phyloP scores from a whole-genome alignment of 2,888 invertebrate genomes.

The Abrostola triplasia region DNA sequence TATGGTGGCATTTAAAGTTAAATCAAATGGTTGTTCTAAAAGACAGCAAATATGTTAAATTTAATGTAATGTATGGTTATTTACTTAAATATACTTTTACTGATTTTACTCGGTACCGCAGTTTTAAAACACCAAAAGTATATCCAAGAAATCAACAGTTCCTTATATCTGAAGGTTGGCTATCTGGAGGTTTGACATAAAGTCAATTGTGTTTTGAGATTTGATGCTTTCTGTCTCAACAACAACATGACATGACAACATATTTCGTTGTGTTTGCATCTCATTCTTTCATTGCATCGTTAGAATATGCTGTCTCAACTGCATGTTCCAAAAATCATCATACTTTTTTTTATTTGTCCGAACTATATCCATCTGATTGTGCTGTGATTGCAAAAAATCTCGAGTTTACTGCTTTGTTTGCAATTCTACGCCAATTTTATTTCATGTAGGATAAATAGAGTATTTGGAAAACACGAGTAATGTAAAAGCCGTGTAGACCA shows the following conservation, averaged over 20 bases:
- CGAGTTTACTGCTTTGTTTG: conserved; percentile 33
- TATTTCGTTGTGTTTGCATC: conserved; percentile 15
- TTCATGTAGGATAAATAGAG: conserved; percentile 15
- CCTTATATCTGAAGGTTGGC: no score
- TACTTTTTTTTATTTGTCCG: conserved; percentile 30
- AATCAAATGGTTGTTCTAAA: no score
- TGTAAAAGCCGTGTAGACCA: conserved; percentile 22
- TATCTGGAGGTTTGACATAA: no score
- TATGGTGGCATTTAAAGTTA: no score
- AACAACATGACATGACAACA: conserved; percentile 5
- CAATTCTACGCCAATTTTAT: conserved; percentile 21
- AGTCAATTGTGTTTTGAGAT: no score
- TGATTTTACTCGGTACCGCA: no score
- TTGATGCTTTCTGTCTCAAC: not conserved
- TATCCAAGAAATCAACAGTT: no score
- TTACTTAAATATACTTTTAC: no score
- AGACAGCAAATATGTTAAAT: no score
- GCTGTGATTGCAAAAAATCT: conserved; percentile 36
- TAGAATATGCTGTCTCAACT: conserved; percentile 25
- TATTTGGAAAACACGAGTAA: conserved; percentile 31
- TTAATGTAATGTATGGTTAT: no score
- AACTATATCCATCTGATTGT: conserved; percentile 38
- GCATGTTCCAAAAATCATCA: conserved; percentile 3
- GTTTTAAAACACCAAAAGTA: no score
- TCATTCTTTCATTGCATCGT: conserved; percentile 5